These are phyloP conservation scores for Hippopotamyrus pictus DNA, from an alignment of 2,797 vertebrate genomes.

Conservation along the genomic window DNA sequence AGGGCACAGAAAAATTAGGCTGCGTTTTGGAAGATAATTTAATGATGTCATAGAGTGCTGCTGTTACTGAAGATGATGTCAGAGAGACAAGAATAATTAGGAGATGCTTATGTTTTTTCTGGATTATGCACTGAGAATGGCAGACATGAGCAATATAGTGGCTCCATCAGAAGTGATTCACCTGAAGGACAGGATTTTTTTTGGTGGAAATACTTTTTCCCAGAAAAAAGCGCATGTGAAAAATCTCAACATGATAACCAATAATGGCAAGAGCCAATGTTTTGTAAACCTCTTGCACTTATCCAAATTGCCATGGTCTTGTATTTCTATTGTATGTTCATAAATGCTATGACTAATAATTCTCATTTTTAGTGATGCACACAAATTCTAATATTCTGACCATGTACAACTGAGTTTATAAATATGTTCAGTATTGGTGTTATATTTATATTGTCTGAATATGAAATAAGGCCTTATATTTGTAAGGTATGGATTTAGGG, in stretches of 20 bases:
- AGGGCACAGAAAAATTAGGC: not conserved
- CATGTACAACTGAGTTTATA: not conserved
- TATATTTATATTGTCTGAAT: conserved; percentile 10
- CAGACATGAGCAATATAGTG: not conserved
- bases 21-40: not conserved
- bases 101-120: not conserved
- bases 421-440: conserved; percentile 15
- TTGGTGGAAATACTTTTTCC: conserved; percentile 3
- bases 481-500: conserved; percentile 4
- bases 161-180: not conserved
- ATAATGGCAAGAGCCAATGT: not conserved
- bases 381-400: conserved; percentile 4
- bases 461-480: conserved; percentile 1
- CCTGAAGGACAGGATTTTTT: not conserved
- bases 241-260: not conserved
- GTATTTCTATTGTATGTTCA: not conserved
- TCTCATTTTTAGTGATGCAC: conserved; percentile 1
- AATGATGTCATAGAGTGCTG: not conserved
- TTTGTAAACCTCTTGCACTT: not conserved
- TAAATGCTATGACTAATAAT: conserved; percentile 5
- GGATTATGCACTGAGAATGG: not conserved
- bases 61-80: conserved; percentile 11
- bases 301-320: conserved; percentile 4
- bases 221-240: not conserved
- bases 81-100: not conserved